Base-by-base conservation (phyloP, 1,140 invertebrate species). In the Metopolophium dirhodum region DNA sequence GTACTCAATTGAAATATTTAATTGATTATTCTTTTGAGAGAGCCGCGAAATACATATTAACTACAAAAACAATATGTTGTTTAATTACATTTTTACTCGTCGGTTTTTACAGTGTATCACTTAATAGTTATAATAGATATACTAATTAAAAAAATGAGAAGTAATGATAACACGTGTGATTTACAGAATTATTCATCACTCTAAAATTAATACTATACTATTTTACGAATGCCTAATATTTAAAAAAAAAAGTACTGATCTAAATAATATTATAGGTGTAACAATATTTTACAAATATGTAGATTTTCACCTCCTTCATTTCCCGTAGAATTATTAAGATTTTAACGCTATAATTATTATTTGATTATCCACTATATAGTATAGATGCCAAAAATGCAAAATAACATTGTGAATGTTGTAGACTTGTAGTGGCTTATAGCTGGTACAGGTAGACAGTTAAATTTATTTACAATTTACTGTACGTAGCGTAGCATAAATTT, bases 1-100 rank as follows among this genome's bases (percentile, higher is more conserved):
- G 45, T 49, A 87, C 86, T 87, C 30, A 87, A 87, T 87, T 87
- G 86, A 87, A 87, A 87, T 87, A 87, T 87, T 87, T 87, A 87
- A 87, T 49, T 87, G 45, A 47, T 51, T 87, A 49, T 87, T 35
- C 86, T 87, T 87, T 87, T 87, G 86, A 87, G n/a, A 35, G 45
- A 49, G n/a, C 86, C 30, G 86, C 86, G 2, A 87, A 87, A 49
- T 35, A 87, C 30, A 87, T 51, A 87, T 47, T 20, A 87, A 18
- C 23, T 45, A 85, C 82, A 41, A 37, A 87, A 87, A 47, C 23
- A 30, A 87, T 47, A n/a, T 87, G 45, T 47, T 87, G 20, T 87
- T 87, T 37, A 87, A 87, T 87, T 87, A n/a, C n/a, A 87, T 49
- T 87, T 87, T 35, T 49, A 87, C 85, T 86, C 83, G 4, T 85